A percentile compares a stretch with the other conserved stretches of the same genome.
Evolutionary conservation across 2,113 vertebrate species (phyloP).

Genomic region (Athene noctua): DNA sequence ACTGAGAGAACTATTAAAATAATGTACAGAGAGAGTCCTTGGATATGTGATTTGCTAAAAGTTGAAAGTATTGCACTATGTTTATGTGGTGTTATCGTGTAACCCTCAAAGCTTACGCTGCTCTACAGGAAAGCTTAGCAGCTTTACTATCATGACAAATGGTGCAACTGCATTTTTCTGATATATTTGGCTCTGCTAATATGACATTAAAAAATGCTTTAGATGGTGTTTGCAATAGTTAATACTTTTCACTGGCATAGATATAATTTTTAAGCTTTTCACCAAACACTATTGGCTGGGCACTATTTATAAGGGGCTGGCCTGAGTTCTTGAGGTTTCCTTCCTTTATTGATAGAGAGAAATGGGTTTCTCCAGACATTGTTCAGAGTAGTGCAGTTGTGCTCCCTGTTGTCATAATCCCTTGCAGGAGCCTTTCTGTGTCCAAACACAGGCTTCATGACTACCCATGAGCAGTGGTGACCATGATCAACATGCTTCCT

Average conservation of each 20-base stretch:
- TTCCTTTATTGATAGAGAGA: background rate
- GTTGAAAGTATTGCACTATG: background rate
- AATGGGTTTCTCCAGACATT: background rate
- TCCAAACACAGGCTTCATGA: background rate
- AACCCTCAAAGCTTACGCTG: background rate
- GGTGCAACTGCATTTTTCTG: background rate
- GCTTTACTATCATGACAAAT: slow-evolving; percentile 13
- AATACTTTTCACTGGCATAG: background rate
- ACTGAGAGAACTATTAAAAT: slow-evolving; percentile 13
- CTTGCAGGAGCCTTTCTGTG: background rate
- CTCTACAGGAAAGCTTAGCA: slow-evolving; percentile 8
- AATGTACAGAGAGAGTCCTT: background rate
- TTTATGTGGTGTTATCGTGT: background rate
- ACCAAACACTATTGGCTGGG: background rate
- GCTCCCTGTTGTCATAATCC: background rate
- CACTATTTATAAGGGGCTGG: background rate
- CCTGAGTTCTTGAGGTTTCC: background rate
- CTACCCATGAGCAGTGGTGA: background rate
- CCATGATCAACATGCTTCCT: background rate
- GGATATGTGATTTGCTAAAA: background rate
- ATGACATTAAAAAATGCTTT: background rate
- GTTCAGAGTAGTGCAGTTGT: background rate
- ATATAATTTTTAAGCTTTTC: background rate
- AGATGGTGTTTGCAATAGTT: background rate
- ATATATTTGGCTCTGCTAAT: background rate